Base-by-base conservation (phyloP, 2,888 invertebrate species). In the Empis livida region DNA sequence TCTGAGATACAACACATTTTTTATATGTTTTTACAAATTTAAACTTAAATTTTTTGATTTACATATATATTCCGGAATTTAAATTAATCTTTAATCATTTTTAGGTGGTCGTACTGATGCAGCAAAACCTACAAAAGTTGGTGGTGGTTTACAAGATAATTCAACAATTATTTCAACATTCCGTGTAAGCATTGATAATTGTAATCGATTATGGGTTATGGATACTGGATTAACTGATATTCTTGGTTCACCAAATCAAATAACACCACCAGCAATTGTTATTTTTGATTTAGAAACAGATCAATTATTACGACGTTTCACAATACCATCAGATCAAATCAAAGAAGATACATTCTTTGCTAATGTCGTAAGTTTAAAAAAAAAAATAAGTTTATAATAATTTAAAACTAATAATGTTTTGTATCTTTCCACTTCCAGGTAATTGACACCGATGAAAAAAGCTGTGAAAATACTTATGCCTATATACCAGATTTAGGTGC, bases 121-220 rank as follows among this genome's bases (percentile, higher is more conserved):
- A 5, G 62, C 61, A 2, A 70, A 68, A 54, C 60, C 67, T 0
- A 60, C 61, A 31, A 74, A 72, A 49, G 59, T 64, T 9, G 70
- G 68, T 2, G 70, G 68, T 5, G 64, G 64, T 30, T 56, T 77
- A 5, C 71, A 72, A 37, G 71, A 77, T 44, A 78, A 82, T 51
- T 74, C 74, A 47, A 76, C 78, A 1, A 77, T 85, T 40, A 71
- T 84, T 44, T 87, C 82, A 3, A 82, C 82, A 5, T 86, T 86
- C 65, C 76, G 89, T 50, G 71, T 84, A 17, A 75, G 73, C 53
- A 79, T 82, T 1, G 89, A 89, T 61, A 73, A 73, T 6, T 89
- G 89, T 57, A 85, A 86, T 62, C 75, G 89, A 41, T 73, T 89
- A 10, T 89, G 89, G 88, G 81, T 85, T 6, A 75, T 89, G 67